Evolutionary conservation across 2,797 vertebrate genomes (phyloP).

Genomic region (Anguilla marmorata): DNA sequence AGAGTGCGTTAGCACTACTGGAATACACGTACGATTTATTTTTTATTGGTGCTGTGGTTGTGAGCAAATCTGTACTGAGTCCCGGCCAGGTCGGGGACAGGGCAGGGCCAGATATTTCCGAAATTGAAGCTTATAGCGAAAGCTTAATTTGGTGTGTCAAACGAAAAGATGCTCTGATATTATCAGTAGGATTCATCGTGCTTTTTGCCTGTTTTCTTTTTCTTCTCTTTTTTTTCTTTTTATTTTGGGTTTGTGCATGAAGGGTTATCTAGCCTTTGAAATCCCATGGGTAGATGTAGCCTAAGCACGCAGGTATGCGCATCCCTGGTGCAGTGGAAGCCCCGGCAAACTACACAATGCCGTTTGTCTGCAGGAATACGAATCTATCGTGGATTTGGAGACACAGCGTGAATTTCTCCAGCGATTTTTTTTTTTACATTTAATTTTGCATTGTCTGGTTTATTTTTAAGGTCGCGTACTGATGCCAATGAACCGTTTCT

Average conservation of each 20-base stretch:
- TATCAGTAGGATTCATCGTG: neutral
- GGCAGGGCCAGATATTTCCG: conserved; percentile 7
- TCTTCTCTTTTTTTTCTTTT: too few species aligned
- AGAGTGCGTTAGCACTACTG: neutral
- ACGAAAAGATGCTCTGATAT: neutral
- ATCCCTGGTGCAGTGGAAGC: conserved; percentile 13
- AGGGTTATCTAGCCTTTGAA: neutral
- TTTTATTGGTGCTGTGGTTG: neutral
- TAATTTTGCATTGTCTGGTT: neutral
- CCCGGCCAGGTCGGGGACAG: neutral
- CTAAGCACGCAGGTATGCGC: conserved; percentile 6
- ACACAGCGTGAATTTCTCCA: neutral
- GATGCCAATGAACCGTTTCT: neutral
- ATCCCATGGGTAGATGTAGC: neutral
- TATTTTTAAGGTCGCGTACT: neutral
- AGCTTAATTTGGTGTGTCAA: neutral
- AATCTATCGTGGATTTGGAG: neutral
- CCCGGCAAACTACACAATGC: neutral
- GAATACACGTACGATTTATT: neutral
- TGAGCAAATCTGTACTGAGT: neutral
- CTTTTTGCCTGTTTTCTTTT: neutral
- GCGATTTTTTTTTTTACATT: neutral
- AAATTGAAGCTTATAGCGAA: neutral
- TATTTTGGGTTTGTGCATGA: neutral
- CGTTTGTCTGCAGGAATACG: too few species aligned